phyloP scores from a whole-genome alignment of 2,797 vertebrate genomes.

The Bovichtus diacanthus region DNA sequence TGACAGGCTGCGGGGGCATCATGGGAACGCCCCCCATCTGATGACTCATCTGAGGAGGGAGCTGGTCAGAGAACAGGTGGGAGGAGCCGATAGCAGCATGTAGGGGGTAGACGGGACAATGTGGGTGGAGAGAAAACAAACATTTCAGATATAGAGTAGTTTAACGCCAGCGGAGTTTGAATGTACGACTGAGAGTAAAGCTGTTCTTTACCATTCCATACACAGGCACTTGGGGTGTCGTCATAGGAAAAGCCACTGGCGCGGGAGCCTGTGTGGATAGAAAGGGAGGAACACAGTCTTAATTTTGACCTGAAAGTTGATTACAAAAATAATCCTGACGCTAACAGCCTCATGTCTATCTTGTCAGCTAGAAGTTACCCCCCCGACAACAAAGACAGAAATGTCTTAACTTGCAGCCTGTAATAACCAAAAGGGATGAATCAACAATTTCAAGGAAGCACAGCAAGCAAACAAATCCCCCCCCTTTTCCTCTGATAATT shows the following conservation, averaged over 20 bases:
- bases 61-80: constrained; percentile 67
- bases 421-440: constrained; percentile 28
- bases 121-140: background rate
- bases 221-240: constrained; percentile 94
- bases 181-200: background rate
- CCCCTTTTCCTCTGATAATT: constrained; percentile 9
- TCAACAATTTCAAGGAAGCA: constrained; percentile 15
- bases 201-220: constrained; percentile 92
- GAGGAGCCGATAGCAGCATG: background rate
- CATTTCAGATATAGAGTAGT: background rate
- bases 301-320: background rate
- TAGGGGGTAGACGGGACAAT: background rate
- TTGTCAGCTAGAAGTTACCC: background rate
- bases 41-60: constrained; percentile 91
- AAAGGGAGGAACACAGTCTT: background rate
- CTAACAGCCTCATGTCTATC: constrained; percentile 11
- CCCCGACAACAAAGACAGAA: no score
- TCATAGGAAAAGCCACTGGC: constrained; percentile 90
- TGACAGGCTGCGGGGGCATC: constrained; percentile 90
- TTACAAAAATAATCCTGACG: background rate
- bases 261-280: constrained; percentile 85
- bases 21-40: constrained; percentile 88
- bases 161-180: background rate
- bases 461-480: constrained; percentile 16
- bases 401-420: no score